A percentile compares a stretch with the other conserved stretches of the same genome.
Evolutionary conservation across 2,113 vertebrate species (phyloP).

Genomic region (Stictonetta naevosa): DNA sequence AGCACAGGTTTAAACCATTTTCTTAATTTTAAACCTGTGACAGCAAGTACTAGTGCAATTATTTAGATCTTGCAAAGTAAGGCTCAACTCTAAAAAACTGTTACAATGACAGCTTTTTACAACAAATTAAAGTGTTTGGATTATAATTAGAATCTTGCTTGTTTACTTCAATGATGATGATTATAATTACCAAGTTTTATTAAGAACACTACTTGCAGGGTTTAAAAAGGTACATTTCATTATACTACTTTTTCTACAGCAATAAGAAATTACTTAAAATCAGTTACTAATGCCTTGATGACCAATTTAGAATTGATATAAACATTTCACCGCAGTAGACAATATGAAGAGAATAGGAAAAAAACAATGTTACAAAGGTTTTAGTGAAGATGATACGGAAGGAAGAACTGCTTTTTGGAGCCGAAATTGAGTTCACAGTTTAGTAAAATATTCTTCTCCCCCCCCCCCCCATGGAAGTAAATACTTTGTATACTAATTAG

Average conservation of each 20-base stretch:
- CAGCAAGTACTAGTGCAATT: neutral
- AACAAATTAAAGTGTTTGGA: neutral
- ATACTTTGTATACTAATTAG: neutral
- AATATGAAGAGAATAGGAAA: neutral
- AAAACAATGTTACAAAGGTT: neutral
- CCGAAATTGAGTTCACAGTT: neutral
- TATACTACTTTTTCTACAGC: neutral
- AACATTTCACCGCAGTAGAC: neutral
- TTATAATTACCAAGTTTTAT: neutral
- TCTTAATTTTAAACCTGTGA: neutral
- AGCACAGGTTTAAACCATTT: neutral
- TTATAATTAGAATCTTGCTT: neutral
- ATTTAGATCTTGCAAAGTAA: neutral
- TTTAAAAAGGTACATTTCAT: neutral
- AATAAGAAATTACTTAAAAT: neutral
- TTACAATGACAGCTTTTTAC: neutral
- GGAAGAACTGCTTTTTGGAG: neutral
- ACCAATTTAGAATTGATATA: neutral
- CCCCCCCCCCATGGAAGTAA: neutral
- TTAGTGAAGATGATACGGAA: neutral
- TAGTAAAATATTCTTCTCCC: neutral
- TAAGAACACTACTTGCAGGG: neutral
- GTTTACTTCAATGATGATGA: neutral
- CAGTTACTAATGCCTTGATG: neutral
- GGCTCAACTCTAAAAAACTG: neutral